Percentiles rank a stretch among this genome's conserved stretches.
Conservation (phyloP, 2,888 invertebrate genomes). For the Platycnemis pennipes region DNA sequence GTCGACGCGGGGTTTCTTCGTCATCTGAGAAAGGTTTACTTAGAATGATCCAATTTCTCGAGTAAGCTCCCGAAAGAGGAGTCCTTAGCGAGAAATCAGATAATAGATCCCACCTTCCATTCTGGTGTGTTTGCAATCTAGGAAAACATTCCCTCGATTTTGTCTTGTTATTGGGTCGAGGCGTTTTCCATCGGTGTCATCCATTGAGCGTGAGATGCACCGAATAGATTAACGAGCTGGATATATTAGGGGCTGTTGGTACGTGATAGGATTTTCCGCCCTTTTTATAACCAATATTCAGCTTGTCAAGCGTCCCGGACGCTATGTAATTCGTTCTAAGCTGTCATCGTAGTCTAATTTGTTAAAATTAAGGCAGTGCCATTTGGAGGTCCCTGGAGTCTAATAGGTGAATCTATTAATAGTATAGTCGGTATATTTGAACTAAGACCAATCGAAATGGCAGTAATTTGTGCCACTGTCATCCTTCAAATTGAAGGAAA, state of each 20-base stretch:
- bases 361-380: background rate
- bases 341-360: background rate
- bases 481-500: background rate
- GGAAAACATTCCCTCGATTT: background rate
- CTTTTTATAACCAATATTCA: background rate
- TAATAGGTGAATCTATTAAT: background rate
- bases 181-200: background rate
- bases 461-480: background rate
- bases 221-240: background rate
- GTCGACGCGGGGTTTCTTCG: background rate
- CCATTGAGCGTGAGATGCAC: background rate
- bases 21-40: background rate
- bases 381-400: background rate
- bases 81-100: background rate
- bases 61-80: background rate
- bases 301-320: background rate
- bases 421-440: background rate
- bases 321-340: background rate
- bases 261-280: background rate
- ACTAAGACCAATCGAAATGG: background rate
- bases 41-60: background rate
- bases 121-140: background rate
- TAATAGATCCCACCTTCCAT: constrained; percentile 10
- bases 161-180: background rate
- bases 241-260: background rate